Conservation (phyloP, 2,888 invertebrate species). For the Athripsodes cinereus region DNA sequence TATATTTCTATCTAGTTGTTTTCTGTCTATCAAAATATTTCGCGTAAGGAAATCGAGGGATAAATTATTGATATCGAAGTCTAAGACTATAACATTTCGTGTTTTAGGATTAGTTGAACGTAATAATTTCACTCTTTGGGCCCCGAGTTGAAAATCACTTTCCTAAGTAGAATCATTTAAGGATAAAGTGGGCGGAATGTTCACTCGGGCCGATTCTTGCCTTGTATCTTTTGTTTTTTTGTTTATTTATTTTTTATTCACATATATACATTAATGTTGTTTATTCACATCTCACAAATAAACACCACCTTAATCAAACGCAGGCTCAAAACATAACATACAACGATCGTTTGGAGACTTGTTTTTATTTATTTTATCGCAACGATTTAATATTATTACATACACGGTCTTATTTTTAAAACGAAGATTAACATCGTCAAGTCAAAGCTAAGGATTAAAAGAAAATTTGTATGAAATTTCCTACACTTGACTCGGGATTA, state of each 20-base stretch:
- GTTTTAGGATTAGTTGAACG: too few species aligned
- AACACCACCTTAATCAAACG: slow-evolving; percentile 11
- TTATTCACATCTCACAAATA: slow-evolving; percentile 8
- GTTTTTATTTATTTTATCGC: slow-evolving; percentile 1
- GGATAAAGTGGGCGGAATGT: slow-evolving; percentile 20
- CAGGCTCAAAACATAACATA: slow-evolving; percentile 1
- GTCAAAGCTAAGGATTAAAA: too few species aligned
- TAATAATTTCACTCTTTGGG: too few species aligned
- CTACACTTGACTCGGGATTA: too few species aligned
- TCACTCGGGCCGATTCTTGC: slow-evolving; percentile 4
- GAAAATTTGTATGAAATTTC: too few species aligned
- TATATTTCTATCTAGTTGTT: too few species aligned
- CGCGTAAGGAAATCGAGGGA: too few species aligned
- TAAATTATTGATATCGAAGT: too few species aligned
- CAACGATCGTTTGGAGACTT: neutral
- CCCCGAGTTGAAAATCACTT: neutral
- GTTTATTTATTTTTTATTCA: neutral
- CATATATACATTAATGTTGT: neutral
- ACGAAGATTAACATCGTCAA: too few species aligned
- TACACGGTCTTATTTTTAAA: too few species aligned
- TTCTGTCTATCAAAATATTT: too few species aligned
- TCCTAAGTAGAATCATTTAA: slow-evolving; percentile 22
- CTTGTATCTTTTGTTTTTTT: slow-evolving; percentile 8
- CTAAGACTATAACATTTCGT: too few species aligned
- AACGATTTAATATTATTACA: neutral